Percentiles rank a stretch among this genome's conserved stretches.
Evolutionary conservation across 1,140 invertebrate species (phyloP).

Genomic region (Drosophila insularis): DNA sequence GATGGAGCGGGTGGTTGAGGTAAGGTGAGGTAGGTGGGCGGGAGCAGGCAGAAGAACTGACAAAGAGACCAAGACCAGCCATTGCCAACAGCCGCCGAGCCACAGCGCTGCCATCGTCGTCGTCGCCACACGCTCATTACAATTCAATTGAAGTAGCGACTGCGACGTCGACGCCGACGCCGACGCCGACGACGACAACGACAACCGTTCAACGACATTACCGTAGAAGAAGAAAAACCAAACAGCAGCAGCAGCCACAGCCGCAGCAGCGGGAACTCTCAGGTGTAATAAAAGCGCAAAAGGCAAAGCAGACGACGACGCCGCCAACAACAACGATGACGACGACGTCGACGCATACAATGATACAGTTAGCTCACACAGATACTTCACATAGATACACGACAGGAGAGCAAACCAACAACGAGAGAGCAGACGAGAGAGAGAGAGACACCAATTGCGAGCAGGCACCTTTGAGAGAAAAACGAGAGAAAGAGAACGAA

Average conservation of each 20-base stretch:
- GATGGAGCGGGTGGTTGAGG: not conserved
- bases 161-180: conserved; percentile 37
- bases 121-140: conserved; percentile 68
- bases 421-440: conserved; percentile 9
- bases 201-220: conserved; percentile 66
- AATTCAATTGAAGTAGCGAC: conserved; percentile 77
- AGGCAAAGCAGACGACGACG: conserved; percentile 39
- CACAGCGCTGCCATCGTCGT: not conserved
- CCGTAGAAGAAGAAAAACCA: conserved; percentile 67
- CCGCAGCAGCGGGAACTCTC: conserved; percentile 36
- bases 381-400: conserved; percentile 70
- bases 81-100: conserved; percentile 22
- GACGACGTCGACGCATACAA: conserved; percentile 19
- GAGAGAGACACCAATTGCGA: conserved; percentile 10
- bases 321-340: conserved; percentile 19
- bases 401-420: not conserved
- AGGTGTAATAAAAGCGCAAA: conserved; percentile 75
- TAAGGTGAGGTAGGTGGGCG: not conserved
- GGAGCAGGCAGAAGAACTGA: not conserved
- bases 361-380: conserved; percentile 41
- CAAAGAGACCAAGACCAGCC: conserved; percentile 22
- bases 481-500: not conserved
- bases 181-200: conserved; percentile 36
- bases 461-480: conserved; percentile 10
- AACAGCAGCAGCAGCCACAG: conserved; percentile 53